These are phyloP conservation scores for Macrosteles quadrilineatus DNA, from an alignment of 1,140 invertebrate genomes.

Conservation along the genomic window DNA sequence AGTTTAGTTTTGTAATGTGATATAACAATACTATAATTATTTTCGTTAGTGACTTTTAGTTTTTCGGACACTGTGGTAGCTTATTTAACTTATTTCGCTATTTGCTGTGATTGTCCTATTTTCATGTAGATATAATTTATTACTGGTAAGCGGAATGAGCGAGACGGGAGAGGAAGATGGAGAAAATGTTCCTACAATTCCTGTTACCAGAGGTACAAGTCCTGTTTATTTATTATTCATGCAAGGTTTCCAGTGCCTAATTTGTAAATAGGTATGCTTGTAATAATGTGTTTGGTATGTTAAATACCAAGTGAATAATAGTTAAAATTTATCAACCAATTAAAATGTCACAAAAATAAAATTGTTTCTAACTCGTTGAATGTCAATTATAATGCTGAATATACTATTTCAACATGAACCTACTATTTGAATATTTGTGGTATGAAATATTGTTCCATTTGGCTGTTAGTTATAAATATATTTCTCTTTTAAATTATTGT, in stretches of 20 bases:
- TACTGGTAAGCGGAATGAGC: neutral
- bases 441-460: too few relatives aligned
- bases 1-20: constrained; percentile 2
- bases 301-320: neutral
- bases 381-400: constrained; percentile 1
- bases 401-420: too few relatives aligned
- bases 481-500: constrained; percentile 1
- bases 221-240: neutral
- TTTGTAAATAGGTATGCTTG: neutral
- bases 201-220: constrained; percentile 2
- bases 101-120: constrained; percentile 6
- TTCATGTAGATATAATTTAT: neutral
- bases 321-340: neutral
- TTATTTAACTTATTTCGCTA: constrained; percentile 7
- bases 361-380: neutral
- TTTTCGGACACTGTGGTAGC: constrained; percentile 14
- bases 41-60: neutral
- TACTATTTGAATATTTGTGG: too few relatives aligned
- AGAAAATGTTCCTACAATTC: neutral
- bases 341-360: neutral
- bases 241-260: constrained; percentile 19
- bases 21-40: constrained; percentile 52
- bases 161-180: neutral
- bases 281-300: neutral
- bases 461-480: constrained; percentile 22